Base-by-base conservation (phyloP, 2,113 vertebrate species). In the Todiramphus saurophagus region DNA sequence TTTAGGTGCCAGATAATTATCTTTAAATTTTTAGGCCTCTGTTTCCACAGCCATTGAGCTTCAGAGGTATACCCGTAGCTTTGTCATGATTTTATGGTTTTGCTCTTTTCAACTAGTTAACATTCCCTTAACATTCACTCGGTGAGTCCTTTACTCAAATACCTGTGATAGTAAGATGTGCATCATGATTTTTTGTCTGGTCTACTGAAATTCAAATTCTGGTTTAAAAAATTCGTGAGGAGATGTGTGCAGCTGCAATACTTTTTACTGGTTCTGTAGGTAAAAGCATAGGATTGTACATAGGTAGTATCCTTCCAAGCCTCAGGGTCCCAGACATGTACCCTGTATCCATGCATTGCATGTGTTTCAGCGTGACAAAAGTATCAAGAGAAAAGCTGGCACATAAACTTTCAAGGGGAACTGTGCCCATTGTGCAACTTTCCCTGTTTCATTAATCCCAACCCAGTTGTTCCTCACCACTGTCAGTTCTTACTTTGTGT, bases 1-100 rank as follows among this genome's bases (percentile, higher is more conserved):
- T 92, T 90, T 87, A 68, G 94, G 83, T 86, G 55, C 64, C 59
- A 87, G 85, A 55, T 51, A 82, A 60, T 92, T 60, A 74, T 24
- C 33, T 77, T 96, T 53, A 82, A 51, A 85, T 46, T 72, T 50
- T 33, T 55, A 74, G 56, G 43, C 18, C 30, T 69, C 55, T 25
- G 27, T 82, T 89, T 67, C 41, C 5, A 16, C 14, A 18, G 44
- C 44, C 11, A 0, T 35, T 72, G 46, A 35, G 50, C 46, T 82
- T 70, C 35, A 84, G 79, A 89, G 63, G 11, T 82, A 35, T 67
- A 73, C 75, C 50, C 88, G 51, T 58, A 83, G 44, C 44, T 93
- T 81, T 76, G 67, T 53, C 51, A 31, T 70, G 5, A n/a, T 91
- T 93, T 93, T 95, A 67, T 35, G 56, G 11, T 41, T 94, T 89